These are phyloP conservation scores for Macrochelys suwanniensis DNA, from an alignment of 2,797 vertebrate genomes.

Conservation along the genomic window DNA sequence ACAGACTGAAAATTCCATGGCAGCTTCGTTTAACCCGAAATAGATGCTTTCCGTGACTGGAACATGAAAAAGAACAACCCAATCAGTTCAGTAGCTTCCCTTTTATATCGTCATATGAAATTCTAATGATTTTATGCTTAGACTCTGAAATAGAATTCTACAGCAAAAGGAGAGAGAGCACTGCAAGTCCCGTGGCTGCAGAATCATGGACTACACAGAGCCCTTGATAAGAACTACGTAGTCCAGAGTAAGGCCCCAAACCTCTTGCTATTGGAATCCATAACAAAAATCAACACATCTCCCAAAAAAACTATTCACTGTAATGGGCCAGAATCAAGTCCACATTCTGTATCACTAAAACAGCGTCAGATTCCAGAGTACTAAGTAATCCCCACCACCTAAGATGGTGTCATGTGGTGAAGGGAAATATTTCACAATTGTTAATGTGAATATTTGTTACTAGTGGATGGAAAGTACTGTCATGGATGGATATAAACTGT, in stretches of 20 bases:
- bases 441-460: not conserved
- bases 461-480: not conserved
- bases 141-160: not conserved
- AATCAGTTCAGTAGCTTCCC: not conserved
- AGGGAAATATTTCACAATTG: not conserved
- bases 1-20: not conserved
- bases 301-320: not conserved
- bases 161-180: not conserved
- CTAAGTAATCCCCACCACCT: fast-evolving
- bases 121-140: not conserved
- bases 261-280: not conserved
- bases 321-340: not conserved
- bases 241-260: not conserved
- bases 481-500: too few species aligned
- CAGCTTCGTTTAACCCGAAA: slow-evolving; percentile 10
- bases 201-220: not conserved
- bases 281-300: not conserved
- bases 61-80: slow-evolving; percentile 5
- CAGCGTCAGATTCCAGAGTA: not conserved
- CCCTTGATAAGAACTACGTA: not conserved
- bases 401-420: not conserved
- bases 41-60: not conserved
- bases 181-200: not conserved
- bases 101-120: not conserved
- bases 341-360: not conserved